phyloP scores from a whole-genome alignment of 2,888 invertebrate genomes.

The Agonopterix subpropinquella region DNA sequence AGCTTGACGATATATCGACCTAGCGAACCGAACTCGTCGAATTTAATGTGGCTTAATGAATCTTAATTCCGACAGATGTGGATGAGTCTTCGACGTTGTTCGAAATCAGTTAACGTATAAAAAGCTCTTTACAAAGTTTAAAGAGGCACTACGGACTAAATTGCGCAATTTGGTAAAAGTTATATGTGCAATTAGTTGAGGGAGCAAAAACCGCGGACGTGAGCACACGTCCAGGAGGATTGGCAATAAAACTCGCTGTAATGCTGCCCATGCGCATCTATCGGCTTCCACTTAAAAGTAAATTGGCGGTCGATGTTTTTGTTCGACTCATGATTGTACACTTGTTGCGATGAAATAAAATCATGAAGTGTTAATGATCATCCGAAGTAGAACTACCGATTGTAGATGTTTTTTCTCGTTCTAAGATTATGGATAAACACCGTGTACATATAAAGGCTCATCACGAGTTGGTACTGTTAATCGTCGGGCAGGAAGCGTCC shows the following conservation, averaged over 20 bases:
- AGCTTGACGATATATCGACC: conserved; percentile 26
- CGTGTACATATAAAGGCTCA: conserved; percentile 30
- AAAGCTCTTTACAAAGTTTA: conserved; percentile 34
- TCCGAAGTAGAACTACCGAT: neutral
- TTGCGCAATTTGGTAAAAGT: conserved; percentile 56
- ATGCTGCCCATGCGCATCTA: conserved; percentile 39
- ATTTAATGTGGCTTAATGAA: neutral
- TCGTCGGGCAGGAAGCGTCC: conserved; percentile 54
- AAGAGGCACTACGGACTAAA: conserved; percentile 30
- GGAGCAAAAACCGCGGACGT: conserved; percentile 46
- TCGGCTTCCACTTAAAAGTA: conserved; percentile 26
- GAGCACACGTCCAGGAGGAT: conserved; percentile 31
- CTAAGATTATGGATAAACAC: conserved; percentile 4
- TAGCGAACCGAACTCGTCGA: neutral
- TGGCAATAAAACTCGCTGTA: conserved; percentile 38
- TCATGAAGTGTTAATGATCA: neutral
- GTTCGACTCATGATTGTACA: neutral
- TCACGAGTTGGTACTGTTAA: conserved; percentile 34
- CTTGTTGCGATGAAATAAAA: conserved; percentile 1
- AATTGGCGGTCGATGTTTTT: conserved; percentile 16
- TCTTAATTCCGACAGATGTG: conserved; percentile 5
- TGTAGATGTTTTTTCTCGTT: neutral
- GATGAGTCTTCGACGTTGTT: conserved; percentile 30
- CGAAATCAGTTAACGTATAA: conserved; percentile 27
- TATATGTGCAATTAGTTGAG: conserved; percentile 47